Evolutionary conservation across 2,113 vertebrate species (phyloP).

Genomic region (Ammodytes dubius): DNA sequence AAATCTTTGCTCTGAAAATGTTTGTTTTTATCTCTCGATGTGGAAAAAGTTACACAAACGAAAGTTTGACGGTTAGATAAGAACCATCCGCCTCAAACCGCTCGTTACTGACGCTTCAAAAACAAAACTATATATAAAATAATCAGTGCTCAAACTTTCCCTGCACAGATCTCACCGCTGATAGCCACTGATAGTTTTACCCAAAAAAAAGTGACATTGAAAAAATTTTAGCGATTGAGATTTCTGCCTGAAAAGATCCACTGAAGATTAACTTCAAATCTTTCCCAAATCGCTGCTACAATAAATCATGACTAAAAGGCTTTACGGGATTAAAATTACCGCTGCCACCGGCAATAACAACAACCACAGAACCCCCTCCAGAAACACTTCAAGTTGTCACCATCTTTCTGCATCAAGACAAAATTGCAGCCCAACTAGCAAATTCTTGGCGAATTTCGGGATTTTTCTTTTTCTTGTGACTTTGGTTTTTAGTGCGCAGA

Average conservation of each 20-base stretch:
- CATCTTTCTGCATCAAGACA: constrained; percentile 38
- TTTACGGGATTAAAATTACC: constrained; percentile 40
- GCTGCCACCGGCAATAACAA: constrained; percentile 38
- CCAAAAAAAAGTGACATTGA: background rate
- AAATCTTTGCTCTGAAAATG: background rate
- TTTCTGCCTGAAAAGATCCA: background rate
- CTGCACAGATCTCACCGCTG: background rate
- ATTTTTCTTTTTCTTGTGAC: too few species aligned
- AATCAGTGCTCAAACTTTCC: background rate
- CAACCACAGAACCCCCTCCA: constrained; percentile 1
- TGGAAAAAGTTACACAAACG: background rate
- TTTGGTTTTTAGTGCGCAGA: background rate
- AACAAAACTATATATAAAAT: background rate
- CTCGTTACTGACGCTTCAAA: background rate
- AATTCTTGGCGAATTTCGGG: background rate
- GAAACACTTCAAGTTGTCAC: constrained; percentile 41
- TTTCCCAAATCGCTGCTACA: background rate
- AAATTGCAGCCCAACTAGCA: too few species aligned
- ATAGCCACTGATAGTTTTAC: too few species aligned
- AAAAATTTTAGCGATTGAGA: background rate
- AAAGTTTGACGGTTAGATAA: background rate
- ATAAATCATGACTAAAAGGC: background rate
- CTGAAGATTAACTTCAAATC: background rate
- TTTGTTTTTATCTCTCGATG: background rate
- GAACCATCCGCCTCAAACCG: background rate